Conservation (phyloP, 2,888 invertebrate species). For the Ormyrus pomaceus region DNA sequence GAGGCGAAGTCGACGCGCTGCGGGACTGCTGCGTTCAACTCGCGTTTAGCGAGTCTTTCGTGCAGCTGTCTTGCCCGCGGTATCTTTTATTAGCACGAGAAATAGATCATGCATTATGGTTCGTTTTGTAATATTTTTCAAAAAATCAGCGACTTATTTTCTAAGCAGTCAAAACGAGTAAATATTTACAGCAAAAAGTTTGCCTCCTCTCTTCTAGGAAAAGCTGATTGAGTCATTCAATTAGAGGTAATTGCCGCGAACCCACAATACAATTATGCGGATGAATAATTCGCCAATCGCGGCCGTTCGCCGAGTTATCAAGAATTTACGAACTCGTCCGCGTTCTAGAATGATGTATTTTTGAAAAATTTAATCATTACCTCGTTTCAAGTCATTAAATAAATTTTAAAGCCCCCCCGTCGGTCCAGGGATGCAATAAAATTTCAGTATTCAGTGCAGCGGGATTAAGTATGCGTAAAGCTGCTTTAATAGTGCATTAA, state of each 20-base stretch:
- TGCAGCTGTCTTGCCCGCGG: no score
- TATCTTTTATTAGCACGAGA: not conserved
- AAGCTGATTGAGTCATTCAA: not conserved
- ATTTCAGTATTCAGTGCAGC: not conserved
- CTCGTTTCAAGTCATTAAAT: not conserved
- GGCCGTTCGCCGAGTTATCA: not conserved
- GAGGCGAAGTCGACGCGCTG: not conserved
- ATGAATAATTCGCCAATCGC: not conserved
- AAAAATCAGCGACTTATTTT: not conserved
- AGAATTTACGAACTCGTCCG: not conserved
- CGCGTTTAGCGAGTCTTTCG: not conserved
- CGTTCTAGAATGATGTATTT: no score
- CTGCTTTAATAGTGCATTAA: slow-evolving; percentile 1
- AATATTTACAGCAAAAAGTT: no score
- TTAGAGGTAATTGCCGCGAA: not conserved
- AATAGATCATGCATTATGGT: no score
- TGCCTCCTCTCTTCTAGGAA: not conserved
- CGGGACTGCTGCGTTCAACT: slow-evolving; percentile 16
- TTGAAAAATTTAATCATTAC: no score
- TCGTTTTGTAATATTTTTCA: no score
- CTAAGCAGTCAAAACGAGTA: not conserved
- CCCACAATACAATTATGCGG: no score
- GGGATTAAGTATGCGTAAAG: not conserved
- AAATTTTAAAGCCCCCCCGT: not conserved
- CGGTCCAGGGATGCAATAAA: not conserved